phyloP scores from a whole-genome alignment of 2,113 vertebrate species.

The Ardeotis arabs region DNA sequence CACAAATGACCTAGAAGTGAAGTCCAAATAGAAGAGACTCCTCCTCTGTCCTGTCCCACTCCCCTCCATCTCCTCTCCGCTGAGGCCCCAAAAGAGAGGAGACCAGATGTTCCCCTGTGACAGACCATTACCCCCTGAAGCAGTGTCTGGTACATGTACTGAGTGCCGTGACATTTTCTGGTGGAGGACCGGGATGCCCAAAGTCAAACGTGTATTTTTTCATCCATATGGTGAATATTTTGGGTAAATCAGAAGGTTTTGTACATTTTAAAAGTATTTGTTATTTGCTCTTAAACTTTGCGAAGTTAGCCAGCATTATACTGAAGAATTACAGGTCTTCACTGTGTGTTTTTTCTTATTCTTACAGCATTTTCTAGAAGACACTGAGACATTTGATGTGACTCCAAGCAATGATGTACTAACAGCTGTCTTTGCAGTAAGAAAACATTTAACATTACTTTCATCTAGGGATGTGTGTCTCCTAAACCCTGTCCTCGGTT shows the following conservation, averaged over 20 bases:
- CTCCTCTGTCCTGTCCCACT: neutral
- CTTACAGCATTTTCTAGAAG: neutral
- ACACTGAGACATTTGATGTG: rapidly evolving
- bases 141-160: neutral
- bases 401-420: rapidly evolving
- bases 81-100: neutral
- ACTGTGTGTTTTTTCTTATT: neutral
- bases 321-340: neutral
- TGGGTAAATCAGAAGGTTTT: neutral
- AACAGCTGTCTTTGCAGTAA: conserved; percentile 41
- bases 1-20: neutral
- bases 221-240: neutral
- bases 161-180: neutral
- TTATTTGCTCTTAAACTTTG: neutral
- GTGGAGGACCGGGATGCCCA: neutral
- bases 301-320: neutral
- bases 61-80: neutral
- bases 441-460: neutral
- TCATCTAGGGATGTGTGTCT: neutral
- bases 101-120: neutral
- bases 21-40: neutral
- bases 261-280: neutral
- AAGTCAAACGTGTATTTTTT: neutral
- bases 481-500: neutral
- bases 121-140: neutral